A percentile compares a stretch with the other conserved stretches of the same genome.
phyloP scores from a whole-genome alignment of 2,888 invertebrate species.

The Patella depressa region DNA sequence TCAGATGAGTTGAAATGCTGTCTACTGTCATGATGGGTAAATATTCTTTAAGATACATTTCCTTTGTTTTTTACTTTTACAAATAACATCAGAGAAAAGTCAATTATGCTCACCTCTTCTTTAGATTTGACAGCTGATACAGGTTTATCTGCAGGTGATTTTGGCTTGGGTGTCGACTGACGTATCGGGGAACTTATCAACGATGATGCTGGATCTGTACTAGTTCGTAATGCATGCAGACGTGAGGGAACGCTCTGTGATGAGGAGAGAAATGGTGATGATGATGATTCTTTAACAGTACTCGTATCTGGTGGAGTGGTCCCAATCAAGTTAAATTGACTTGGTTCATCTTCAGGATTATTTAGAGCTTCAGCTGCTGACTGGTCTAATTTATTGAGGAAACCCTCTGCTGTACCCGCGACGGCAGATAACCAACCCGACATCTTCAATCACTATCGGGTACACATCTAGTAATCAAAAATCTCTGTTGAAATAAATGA shows the following conservation, averaged over 20 bases:
- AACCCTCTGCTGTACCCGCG: conserved; percentile 82
- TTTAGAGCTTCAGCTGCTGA: conserved; percentile 79
- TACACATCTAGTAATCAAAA: too few relatives aligned
- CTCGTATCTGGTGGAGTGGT: too few relatives aligned
- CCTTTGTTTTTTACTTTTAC: too few relatives aligned
- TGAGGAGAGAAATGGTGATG: conserved; percentile 32
- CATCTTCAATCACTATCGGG: conserved; percentile 18
- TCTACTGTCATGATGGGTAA: too few relatives aligned
- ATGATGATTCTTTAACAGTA: too few relatives aligned
- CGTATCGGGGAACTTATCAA: conserved; percentile 37
- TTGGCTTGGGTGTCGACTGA: conserved; percentile 30
- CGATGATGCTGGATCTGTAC: conserved; percentile 32
- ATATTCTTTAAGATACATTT: too few relatives aligned
- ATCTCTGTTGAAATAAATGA: too few relatives aligned
- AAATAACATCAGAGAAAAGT: too few relatives aligned
- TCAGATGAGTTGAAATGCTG: too few relatives aligned
- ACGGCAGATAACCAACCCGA: conserved; percentile 84
- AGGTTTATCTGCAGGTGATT: conserved; percentile 21
- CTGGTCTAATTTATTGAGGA: conserved; percentile 82
- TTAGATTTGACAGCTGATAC: conserved; percentile 28
- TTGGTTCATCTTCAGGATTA: conserved; percentile 30
- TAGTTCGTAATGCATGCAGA: conserved; percentile 31
- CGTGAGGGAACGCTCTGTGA: conserved; percentile 57
- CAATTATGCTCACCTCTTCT: neutral
- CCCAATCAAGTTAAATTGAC: neutral